phyloP scores from a whole-genome alignment of 2,888 invertebrate genomes.

The Nesidiocoris tenuis region DNA sequence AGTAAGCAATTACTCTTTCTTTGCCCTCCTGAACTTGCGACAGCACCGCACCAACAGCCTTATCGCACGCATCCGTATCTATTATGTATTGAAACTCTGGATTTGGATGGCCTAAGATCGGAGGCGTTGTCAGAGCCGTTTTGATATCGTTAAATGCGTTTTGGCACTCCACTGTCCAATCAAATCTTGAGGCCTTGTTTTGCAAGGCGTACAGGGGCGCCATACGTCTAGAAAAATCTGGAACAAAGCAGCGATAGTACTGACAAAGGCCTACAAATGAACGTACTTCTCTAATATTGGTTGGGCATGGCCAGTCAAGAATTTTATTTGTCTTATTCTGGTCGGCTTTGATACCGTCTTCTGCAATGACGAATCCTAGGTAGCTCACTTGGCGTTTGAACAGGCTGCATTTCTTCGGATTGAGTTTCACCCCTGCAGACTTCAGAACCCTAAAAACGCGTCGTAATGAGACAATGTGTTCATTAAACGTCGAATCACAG shows the following conservation, averaged over 20 bases:
- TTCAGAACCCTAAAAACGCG: neutral
- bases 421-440: neutral
- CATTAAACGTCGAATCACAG: neutral
- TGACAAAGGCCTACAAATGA: neutral
- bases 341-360: slow-evolving; percentile 4
- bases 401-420: slow-evolving; percentile 10
- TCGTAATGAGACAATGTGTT: neutral
- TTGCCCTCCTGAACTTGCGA: slow-evolving; percentile 7
- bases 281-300: neutral
- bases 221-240: neutral
- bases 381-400: neutral
- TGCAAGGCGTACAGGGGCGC: neutral
- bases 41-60: slow-evolving; percentile 9
- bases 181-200: neutral
- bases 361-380: neutral
- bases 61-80: slow-evolving; percentile 8
- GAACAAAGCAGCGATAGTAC: neutral
- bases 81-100: neutral
- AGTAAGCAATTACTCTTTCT: neutral
- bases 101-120: neutral
- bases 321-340: neutral
- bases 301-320: neutral
- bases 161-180: neutral
- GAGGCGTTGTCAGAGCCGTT: neutral
- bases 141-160: neutral